Base-by-base conservation (phyloP, 1,140 invertebrate species). In the Aphelenchoides fujianensis region DNA sequence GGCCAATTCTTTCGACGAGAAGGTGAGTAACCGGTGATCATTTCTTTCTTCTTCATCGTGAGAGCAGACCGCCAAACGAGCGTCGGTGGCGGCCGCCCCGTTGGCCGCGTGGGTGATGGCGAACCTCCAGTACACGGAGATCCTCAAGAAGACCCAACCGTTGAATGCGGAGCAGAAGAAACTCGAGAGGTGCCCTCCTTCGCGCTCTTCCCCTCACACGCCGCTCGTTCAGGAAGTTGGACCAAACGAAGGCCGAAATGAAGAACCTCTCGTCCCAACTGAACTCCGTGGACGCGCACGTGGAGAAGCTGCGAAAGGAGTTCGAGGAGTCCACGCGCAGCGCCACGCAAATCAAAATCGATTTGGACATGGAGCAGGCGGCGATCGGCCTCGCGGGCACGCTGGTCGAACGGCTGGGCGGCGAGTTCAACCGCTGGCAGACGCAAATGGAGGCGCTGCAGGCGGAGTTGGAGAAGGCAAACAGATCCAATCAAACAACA, bases 41-140 rank as follows among this genome's bases (percentile, higher is more conserved):
- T n/a, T n/a, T n/a, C n/a, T n/a, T n/a, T n/a, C n/a, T n/a, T n/a
- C n/a, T n/a, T n/a, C n/a, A n/a, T n/a, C n/a, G n/a, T n/a, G n/a
- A n/a, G n/a, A n/a, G n/a, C 74, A 88, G 86, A 88, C 90, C 74
- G 95, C 97, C 0, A 92, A 91, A 84, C 87, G 95, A 78, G 97
- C 95, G 0, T 98, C 95, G 0, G 90, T 91, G 0, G 95, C 94
- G 0, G 94, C 94, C 7, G 95, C 94, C n/a, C 95, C 95, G 0
- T 85, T 99, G 35, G 95, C 96, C 0, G 90, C 91, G 32, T 99
- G 96, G 96, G 95, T 98, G 0, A 89, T 89, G 48, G 96, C 97
- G 5, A 97, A 97, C 87, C 90, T 98, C 0, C 90, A 92, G 76
- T 98, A 84, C 66, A 68, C 79, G 3, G 48, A 68, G 2, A 87